Conservation (phyloP, 2,797 vertebrate genomes). For the Limosa lapponica region DNA sequence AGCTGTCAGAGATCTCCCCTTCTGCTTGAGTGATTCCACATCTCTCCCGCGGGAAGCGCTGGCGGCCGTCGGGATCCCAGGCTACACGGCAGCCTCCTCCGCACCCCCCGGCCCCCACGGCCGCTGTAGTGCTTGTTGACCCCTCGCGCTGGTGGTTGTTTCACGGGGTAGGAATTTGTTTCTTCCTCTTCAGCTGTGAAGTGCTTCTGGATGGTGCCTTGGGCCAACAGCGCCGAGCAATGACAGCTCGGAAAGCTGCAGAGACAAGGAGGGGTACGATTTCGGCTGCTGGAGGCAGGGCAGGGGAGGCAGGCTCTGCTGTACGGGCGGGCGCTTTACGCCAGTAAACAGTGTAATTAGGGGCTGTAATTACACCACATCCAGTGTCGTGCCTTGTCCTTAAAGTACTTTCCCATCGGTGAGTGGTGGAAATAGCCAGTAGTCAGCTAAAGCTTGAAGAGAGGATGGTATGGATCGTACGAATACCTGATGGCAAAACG, state of each 20-base stretch:
- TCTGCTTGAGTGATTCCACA: neutral
- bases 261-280: neutral
- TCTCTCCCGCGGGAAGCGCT: neutral
- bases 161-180: neutral
- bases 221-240: neutral
- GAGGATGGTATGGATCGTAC: neutral
- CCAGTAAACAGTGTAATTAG: too few relatives aligned
- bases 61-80: neutral
- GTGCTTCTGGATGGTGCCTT: neutral
- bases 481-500: neutral
- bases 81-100: neutral
- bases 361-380: neutral
- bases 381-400: neutral
- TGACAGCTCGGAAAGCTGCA: neutral
- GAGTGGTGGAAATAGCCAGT: neutral
- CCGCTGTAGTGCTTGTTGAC: neutral
- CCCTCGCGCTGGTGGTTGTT: neutral
- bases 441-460: neutral
- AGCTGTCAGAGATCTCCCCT: neutral
- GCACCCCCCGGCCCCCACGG: neutral
- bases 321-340: rapidly evolving
- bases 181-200: neutral
- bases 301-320: neutral
- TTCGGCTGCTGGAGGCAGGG: neutral
- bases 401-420: rapidly evolving